Evolutionary conservation across 2,888 invertebrate genomes (phyloP), one percentile per base, ranked within the genome.

Genomic region (Lysandra coridon): DNA sequence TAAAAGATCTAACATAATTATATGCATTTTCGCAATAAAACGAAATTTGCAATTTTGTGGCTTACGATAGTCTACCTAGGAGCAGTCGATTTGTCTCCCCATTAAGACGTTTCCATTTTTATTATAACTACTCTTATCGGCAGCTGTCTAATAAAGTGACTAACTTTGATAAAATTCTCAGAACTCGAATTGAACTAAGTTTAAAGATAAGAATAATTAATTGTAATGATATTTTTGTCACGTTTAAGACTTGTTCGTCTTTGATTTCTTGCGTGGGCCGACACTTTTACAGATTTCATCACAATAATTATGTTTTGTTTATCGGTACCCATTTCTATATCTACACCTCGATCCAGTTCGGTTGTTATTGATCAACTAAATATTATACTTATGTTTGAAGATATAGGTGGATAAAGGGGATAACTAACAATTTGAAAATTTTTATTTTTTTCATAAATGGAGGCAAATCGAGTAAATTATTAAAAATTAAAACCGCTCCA

Each of bases 201-300:
- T 69, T 10, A 23, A 1, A 69, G 37, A 69, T 69, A 69, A 69
- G 69, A 69, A 69, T n/a, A 69, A 69, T 69, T 69, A 37, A 69
- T 69, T 69, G 69, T 69, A 69, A 69, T 69, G 69, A 33, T 17
- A 14, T 69, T 69, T 69, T 69, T 69, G 69, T 33, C 33, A 69
- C 69, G 12, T 37, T 37, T 1, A 69, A 69, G 30, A 64, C 64
- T 62, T 62, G n/a, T 23, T 23, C 64, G 64, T 23, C 64, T 64
- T 64, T 64, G 30, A 30, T 64, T 64, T 30, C 64, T 12, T 37
- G 33, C 69, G 69, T 69, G 69, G 69, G 69, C 5, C 6, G 10
- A 4, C 4, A 33, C 33, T 33, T 44, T 14, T 33, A 69, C 33
- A 14, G 33, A 33, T 69, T 69, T 69, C 33, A 33, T 69, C 33